phyloP scores from a whole-genome alignment of 2,797 vertebrate species.

The Gallinago solitaria region DNA sequence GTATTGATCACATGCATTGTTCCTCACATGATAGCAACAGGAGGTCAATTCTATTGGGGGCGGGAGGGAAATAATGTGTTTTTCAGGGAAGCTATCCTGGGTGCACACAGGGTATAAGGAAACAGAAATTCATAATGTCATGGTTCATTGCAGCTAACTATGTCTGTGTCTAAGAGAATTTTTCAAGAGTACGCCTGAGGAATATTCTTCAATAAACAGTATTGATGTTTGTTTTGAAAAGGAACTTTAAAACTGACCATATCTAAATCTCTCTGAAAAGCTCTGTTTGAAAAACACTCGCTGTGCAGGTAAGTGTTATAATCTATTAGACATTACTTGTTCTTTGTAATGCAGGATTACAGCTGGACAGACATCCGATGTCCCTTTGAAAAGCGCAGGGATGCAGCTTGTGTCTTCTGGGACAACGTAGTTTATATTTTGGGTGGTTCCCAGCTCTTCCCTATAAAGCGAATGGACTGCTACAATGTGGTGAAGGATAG shows the following conservation, averaged over 20 bases:
- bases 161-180: constrained; percentile 61
- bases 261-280: constrained; percentile 66
- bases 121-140: constrained; percentile 41
- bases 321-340: constrained; percentile 61
- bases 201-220: constrained; percentile 63
- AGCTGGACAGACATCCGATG: constrained; percentile 98
- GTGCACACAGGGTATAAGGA: background rate
- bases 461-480: constrained; percentile 98
- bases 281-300: constrained; percentile 63
- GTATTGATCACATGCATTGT: constrained; percentile 26
- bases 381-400: constrained; percentile 97
- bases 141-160: constrained; percentile 58
- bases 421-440: constrained; percentile 99
- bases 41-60: background rate
- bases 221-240: constrained; percentile 69
- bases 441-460: constrained; percentile 97
- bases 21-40: constrained; percentile 9
- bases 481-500: constrained; percentile 99
- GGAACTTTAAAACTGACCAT: constrained; percentile 61
- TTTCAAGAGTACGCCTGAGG: constrained; percentile 65
- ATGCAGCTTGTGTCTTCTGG: constrained; percentile 96
- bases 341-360: constrained; percentile 86
- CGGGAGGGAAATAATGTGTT: background rate
- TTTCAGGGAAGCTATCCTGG: constrained; percentile 27
- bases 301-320: constrained; percentile 63